Evolutionary conservation across 2,797 vertebrate species (phyloP).

Genomic region (Taeniopygia guttata): DNA sequence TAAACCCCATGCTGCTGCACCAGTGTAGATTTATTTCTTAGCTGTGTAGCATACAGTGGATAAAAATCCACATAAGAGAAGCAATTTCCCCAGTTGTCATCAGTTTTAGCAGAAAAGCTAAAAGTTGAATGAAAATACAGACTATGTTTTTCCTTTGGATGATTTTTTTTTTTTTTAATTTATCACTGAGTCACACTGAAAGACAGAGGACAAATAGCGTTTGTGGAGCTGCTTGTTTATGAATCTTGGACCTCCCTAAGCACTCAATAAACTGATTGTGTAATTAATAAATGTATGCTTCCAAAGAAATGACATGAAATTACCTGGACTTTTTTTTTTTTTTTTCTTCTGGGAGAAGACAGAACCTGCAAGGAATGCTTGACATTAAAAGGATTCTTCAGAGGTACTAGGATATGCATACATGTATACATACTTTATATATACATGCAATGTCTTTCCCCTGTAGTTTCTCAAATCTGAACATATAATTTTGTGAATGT

Average conservation of each 20-base stretch:
- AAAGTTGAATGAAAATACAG: background rate
- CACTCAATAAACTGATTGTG: background rate
- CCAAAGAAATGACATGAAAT: background rate
- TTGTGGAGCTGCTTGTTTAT: background rate
- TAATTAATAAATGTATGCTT: background rate
- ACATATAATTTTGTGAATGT: background rate
- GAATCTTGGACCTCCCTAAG: background rate
- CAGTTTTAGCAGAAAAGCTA: background rate
- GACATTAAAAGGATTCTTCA: background rate
- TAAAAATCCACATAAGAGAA: background rate
- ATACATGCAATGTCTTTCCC: background rate
- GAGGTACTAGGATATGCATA: background rate
- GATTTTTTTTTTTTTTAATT: background rate
- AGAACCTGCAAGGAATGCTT: background rate
- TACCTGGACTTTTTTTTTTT: background rate
- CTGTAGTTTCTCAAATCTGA: background rate
- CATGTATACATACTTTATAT: background rate
- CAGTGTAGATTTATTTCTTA: background rate
- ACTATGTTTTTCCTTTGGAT: background rate
- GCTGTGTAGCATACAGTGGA: background rate
- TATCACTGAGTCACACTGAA: background rate
- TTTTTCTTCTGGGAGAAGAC: background rate
- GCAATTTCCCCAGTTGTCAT: background rate
- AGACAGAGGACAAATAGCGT: background rate
- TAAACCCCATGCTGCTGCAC: background rate